These are phyloP conservation scores for Endomychus coccineus DNA, from an alignment of 2,888 invertebrate genomes.

Conservation along the genomic window DNA sequence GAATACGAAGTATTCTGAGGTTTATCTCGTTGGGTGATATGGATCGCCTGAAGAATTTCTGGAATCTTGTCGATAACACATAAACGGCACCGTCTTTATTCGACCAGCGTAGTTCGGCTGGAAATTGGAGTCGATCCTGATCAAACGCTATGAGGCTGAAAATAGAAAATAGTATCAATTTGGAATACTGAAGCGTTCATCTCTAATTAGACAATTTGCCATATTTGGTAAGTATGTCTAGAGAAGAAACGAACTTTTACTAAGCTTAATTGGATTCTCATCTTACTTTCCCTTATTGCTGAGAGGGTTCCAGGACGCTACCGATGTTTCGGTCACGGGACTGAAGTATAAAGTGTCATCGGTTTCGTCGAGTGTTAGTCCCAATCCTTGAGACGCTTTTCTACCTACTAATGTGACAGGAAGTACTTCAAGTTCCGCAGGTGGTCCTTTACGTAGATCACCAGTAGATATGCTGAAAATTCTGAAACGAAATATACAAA, in stretches of 20 bases:
- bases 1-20: slow-evolving; percentile 58
- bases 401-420: slow-evolving; percentile 72
- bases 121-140: slow-evolving; percentile 66
- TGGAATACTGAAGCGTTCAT: too few species aligned
- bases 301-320: slow-evolving; percentile 72
- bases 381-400: slow-evolving; percentile 78
- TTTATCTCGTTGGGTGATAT: slow-evolving; percentile 65
- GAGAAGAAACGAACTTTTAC: too few species aligned
- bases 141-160: slow-evolving; percentile 65
- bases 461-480: slow-evolving; percentile 71
- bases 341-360: slow-evolving; percentile 72
- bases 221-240: too few species aligned
- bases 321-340: slow-evolving; percentile 71
- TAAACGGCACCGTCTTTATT: slow-evolving; percentile 65
- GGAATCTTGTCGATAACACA: slow-evolving; percentile 68
- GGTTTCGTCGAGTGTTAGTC: slow-evolving; percentile 60
- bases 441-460: slow-evolving; percentile 64
- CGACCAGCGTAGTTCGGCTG: slow-evolving; percentile 65
- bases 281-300: slow-evolving; percentile 63
- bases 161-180: too few species aligned
- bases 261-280: too few species aligned
- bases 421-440: slow-evolving; percentile 60
- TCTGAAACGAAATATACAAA: slow-evolving; percentile 49
- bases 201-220: too few species aligned
- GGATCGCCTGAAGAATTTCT: slow-evolving; percentile 67